These are phyloP conservation scores for Chrysolina oricalcia DNA, from an alignment of 2,888 invertebrate genomes.

Conservation along the genomic window DNA sequence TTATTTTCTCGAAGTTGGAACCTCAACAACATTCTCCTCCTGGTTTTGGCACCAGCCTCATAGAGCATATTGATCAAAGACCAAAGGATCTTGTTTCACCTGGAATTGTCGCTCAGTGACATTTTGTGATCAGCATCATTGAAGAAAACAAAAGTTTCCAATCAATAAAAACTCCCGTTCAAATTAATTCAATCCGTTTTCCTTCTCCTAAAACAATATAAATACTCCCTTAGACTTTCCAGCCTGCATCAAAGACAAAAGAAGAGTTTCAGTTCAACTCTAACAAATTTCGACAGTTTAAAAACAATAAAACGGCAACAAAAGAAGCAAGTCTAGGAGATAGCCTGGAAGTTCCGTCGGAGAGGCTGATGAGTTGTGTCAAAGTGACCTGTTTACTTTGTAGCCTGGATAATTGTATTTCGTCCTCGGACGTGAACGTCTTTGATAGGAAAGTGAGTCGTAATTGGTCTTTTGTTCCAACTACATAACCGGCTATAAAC, in stretches of 20 bases:
- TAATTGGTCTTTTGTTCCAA: slow-evolving; percentile 58
- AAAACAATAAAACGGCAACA: slow-evolving; percentile 52
- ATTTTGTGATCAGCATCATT: background rate
- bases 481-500: slow-evolving; percentile 49
- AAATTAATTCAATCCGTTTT: background rate
- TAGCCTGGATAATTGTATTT: slow-evolving; percentile 64
- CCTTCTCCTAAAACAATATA: background rate
- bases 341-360: slow-evolving; percentile 37
- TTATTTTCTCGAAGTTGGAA: too few species aligned
- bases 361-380: slow-evolving; percentile 56
- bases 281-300: slow-evolving; percentile 55
- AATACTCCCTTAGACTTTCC: background rate
- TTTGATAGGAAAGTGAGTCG: slow-evolving; percentile 62
- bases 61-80: too few species aligned
- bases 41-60: too few species aligned
- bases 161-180: background rate
- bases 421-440: slow-evolving; percentile 59
- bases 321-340: slow-evolving; percentile 49
- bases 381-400: slow-evolving; percentile 63
- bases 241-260: slow-evolving; percentile 42
- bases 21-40: too few species aligned
- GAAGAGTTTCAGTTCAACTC: slow-evolving; percentile 46
- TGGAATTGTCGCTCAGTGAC: background rate
- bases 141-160: background rate
- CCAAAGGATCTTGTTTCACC: too few species aligned